Percentiles rank a stretch among this genome's conserved stretches.
These are phyloP conservation scores for Sylvia borin DNA, from an alignment of 2,797 vertebrate genomes.

Conservation along the genomic window DNA sequence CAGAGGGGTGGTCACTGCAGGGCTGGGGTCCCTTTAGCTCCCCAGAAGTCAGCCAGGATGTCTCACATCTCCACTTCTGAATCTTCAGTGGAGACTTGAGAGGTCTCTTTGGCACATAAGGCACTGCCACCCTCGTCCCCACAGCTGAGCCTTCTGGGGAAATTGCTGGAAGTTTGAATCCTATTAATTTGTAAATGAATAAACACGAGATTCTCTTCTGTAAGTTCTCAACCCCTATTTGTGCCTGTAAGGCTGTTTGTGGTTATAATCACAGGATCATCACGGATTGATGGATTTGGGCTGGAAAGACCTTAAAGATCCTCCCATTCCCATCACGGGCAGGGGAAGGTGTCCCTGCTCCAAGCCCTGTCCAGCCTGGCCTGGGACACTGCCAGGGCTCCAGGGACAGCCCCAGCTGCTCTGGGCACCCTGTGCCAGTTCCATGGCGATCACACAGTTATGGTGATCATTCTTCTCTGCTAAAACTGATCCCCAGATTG, in stretches of 20 bases:
- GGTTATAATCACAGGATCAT: background rate
- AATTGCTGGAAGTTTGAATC: background rate
- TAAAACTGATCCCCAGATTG: background rate
- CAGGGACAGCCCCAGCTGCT: background rate
- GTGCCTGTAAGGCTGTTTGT: background rate
- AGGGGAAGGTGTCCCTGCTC: background rate
- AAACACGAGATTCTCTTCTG: background rate
- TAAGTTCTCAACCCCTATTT: background rate
- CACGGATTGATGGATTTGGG: background rate
- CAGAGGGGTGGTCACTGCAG: accelerated
- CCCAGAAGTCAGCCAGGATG: background rate
- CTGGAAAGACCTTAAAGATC: background rate
- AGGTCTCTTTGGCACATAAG: background rate
- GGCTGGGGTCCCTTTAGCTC: background rate
- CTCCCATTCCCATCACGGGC: background rate
- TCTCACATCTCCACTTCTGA: background rate
- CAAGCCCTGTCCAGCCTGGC: background rate
- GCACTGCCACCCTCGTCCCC: background rate
- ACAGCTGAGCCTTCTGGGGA: background rate
- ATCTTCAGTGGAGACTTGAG: background rate
- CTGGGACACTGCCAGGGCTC: background rate
- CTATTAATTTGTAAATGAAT: background rate
- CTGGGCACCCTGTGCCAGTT: background rate
- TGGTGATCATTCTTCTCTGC: background rate
- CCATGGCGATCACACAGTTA: background rate